Evolutionary conservation across 30 jellyfish, hydroid and myxozoan genomes (phyloP), one percentile per base, ranked within the genome.

Genomic region (Cassiopea andromeda): DNA sequence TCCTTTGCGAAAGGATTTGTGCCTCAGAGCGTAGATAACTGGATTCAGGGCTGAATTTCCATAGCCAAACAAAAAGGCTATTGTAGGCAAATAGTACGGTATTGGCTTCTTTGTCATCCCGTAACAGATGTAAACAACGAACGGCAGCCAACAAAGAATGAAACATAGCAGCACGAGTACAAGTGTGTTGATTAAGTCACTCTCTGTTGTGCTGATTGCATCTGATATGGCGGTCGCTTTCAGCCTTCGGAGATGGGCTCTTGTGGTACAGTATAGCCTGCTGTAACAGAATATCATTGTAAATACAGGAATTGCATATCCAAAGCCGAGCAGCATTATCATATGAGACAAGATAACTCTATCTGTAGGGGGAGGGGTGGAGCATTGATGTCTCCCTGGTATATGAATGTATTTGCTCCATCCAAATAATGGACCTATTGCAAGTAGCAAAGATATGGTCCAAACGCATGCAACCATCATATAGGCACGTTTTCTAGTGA

Each of bases 1-100:
- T 60, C 94, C 92, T 48, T 49, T 81, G 77, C 98, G 96, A 50
- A 92, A 87, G 6, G 94, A 83, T n/a, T 78, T 80, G 81, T 92
- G 98, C 49, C 98, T 79, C 69, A 92, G 18, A 6, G 93, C 98
- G 66, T 92, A 92, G 64, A 92, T 92, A 1, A 92, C 82, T 8
- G 98, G 98, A 78, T 92, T 92, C 60, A 92, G n/a, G 9, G 94
- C 96, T 8, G 96, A 86, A 73, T 92, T 90, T 10, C 92, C 93
- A 50, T 75, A 92, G 58, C 96, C 98, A 69, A 82, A 87, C 1
- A 88, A 49, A 85, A 92, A 81, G 16, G 98, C 88, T 27, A 89
- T 75, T 3, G 89, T 59, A 8, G 97, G 97, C 7, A 89, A 38
- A 66, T 78, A 89, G 73, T 14, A 80, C 44, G 97, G 97, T 15